A percentile compares a stretch with the other conserved stretches of the same genome.
Conservation (phyloP, 2,888 invertebrate genomes). For the Stenurella melanura region DNA sequence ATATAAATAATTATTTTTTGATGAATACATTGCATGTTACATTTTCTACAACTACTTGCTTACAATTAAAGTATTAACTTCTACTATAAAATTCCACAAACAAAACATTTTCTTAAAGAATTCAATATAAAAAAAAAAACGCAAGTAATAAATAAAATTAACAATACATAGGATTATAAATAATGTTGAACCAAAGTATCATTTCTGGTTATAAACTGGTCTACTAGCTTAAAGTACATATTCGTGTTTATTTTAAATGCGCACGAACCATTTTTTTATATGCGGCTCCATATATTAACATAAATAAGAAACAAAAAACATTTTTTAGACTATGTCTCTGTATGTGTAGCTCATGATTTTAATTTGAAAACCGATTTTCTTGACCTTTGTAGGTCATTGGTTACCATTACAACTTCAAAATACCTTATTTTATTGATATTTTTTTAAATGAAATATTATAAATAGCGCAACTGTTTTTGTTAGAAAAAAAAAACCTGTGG, state of each 20-base stretch:
- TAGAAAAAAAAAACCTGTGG: too few relatives aligned
- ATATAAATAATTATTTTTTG: neutral
- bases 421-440: too few relatives aligned
- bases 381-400: too few relatives aligned
- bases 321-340: too few relatives aligned
- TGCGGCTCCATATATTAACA: too few relatives aligned
- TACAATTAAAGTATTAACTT: neutral
- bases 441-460: too few relatives aligned
- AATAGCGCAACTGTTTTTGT: too few relatives aligned
- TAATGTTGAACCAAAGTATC: neutral
- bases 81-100: too few relatives aligned
- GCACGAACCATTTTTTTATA: neutral
- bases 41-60: neutral
- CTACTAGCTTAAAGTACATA: neutral
- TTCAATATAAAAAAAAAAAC: neutral
- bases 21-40: neutral
- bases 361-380: too few relatives aligned
- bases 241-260: neutral
- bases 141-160: neutral
- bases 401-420: too few relatives aligned
- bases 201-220: neutral
- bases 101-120: neutral
- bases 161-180: neutral
- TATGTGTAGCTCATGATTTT: too few relatives aligned
- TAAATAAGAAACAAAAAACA: too few relatives aligned